Evolutionary conservation across 2,888 invertebrate genomes (phyloP), one percentile per base, ranked within the genome.

Genomic region (Leptarthrus brevirostris): DNA sequence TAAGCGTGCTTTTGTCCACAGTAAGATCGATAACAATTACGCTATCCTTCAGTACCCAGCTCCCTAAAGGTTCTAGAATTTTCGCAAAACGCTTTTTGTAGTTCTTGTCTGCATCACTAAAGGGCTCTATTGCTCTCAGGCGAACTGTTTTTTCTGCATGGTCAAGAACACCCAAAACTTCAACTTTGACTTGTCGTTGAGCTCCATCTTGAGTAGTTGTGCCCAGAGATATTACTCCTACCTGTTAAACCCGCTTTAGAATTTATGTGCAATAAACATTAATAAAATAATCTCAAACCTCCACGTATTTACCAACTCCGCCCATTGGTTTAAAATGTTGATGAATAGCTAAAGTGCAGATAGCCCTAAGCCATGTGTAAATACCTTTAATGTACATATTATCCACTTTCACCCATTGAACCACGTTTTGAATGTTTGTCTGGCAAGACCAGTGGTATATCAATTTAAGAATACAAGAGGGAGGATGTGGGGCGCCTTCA

Each of bases 391-490:
- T 89, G 78, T 90, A 92, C 2, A 90, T 84, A 79, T 91, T 92
- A 72, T 92, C 90, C 0, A 92, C 94, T 81, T 90, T 90, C 0
- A 95, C 95, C 96, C 95, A 96, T 76, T 93, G 93, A 0, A 93
- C 90, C 0, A 95, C 94, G 80, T 95, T 96, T 78, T 93, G 92
- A 0, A 95, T 93, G 77, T 93, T 93, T 0, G 96, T 95, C 82
- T 96, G 95, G 78, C 95, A 95, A 0, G 94, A 89, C 96, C 96
- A 96, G 82, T 95, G 95, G 84, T 96, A 96, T 69, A 96, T 89
- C 0, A 96, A 86, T 80, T 95, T 95, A 0, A 96, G 85, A 6
- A 95, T 86, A 0, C 93, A 91, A 36, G 92, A 92, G 0, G 96
- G 95, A 0, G 93, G 92, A 84, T 95, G 93, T 0, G 93, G 91